Conservation (phyloP, 2,797 vertebrate species). For the Petrocephalus sullivani region DNA sequence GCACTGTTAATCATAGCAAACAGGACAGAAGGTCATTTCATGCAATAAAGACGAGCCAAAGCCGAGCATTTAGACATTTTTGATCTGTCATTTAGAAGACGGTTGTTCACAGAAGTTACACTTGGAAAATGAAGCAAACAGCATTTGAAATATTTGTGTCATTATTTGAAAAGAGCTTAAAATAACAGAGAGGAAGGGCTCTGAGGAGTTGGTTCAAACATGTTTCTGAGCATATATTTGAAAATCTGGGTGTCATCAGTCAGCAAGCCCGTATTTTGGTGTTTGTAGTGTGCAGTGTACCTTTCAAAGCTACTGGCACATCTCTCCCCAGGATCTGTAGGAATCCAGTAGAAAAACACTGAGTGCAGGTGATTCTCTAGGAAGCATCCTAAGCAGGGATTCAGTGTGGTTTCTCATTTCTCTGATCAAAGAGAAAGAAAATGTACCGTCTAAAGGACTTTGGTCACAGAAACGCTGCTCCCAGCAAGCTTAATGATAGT, state of each 20-base stretch:
- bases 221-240: not conserved
- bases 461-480: not conserved
- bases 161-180: not conserved
- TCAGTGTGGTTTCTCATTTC: not conserved
- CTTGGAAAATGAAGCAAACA: not conserved
- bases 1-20: not conserved
- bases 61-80: not conserved
- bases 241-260: not conserved
- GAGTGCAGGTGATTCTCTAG: not conserved
- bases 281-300: not conserved
- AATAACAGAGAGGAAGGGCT: not conserved
- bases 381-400: not conserved
- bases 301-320: not conserved
- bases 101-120: not conserved
- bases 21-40: not conserved
- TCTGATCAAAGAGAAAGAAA: conserved; percentile 1
- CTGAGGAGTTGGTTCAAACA: not conserved
- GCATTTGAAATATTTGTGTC: not conserved
- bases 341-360: not conserved
- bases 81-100: not conserved
- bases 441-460: not conserved
- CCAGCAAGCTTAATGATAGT: not conserved
- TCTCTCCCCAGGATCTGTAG: not conserved
- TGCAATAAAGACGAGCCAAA: not conserved
- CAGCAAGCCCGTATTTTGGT: not conserved